Base-by-base conservation (phyloP, 2,113 vertebrate species). In the Tursiops truncatus region DNA sequence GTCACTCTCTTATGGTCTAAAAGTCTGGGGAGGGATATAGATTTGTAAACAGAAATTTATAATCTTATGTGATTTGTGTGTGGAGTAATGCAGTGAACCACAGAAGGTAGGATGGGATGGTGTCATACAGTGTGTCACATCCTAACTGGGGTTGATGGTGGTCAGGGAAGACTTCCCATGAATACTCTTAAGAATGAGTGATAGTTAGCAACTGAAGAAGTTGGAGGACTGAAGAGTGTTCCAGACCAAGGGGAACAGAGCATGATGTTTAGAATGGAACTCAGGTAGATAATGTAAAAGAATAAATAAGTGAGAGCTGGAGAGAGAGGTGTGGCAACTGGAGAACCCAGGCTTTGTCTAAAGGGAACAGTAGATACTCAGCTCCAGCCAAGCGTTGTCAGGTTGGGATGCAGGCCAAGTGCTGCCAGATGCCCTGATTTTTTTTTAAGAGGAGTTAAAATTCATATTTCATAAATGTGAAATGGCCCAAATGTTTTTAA, bases 391-490 rank as follows among this genome's bases (percentile, higher is more conserved):
- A 67, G 8, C 44, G 3, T 47, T 97, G 41, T 84, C 81, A 80
- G 63, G 15, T 87, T 96, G 76, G 28, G 76, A 76, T 76, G 28
- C 44, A 62, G 62, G 56, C 77, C 44, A 47, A 18, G 2, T 60
- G 26, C 89, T 68, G 33, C 73, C 82, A 63, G 60, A 82, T 44
- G 79, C 47, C 50, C 8, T 76, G 70, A 20, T 53, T 85, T 92
- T 82, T 82, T 92, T 82, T 62, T 33, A 80, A 84, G 68, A 80
- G 38, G 18, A 81, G 13, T 91, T 82, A 65, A 44, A 26, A 71
- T 91, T 95, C 36, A 15, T 71, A 28, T 89, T 91, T 89, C 50
- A n/a, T 65, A 76, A 91, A 47, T 82, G 31, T 81, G 70, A 91
- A 93, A 20, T 92, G 63, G 41, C 26, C 31, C 11, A 28, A 56